These are phyloP conservation scores for Asarcornis scutulata DNA, from an alignment of 2,113 vertebrate species.

Conservation along the genomic window DNA sequence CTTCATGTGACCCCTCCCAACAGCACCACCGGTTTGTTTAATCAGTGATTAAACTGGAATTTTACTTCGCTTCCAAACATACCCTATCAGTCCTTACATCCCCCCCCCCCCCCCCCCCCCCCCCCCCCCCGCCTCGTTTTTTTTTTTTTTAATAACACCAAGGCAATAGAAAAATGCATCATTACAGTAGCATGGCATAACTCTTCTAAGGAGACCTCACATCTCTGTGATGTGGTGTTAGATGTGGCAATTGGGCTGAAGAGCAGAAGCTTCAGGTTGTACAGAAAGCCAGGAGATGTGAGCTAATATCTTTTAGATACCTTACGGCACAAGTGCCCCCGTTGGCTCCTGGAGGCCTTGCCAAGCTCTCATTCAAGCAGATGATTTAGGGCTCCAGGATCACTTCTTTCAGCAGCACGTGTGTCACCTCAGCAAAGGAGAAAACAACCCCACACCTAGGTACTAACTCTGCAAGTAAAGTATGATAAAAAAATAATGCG, in stretches of 20 bases:
- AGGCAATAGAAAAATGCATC: background rate
- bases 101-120: too few relatives aligned
- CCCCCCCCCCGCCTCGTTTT: background rate
- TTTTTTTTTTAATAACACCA: background rate
- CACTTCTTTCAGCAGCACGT: background rate
- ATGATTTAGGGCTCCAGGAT: background rate
- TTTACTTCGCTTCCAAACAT: slow-evolving; percentile 27
- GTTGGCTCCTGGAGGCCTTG: background rate
- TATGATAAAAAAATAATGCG: background rate
- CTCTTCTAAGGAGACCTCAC: background rate
- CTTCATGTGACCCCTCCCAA: slow-evolving; percentile 6
- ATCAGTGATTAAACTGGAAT: slow-evolving; percentile 59
- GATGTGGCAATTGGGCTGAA: background rate
- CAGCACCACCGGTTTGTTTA: slow-evolving; percentile 41
- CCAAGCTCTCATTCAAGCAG: background rate
- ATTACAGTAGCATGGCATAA: rapidly evolving
- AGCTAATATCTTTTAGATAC: too few relatives aligned
- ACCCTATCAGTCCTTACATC: background rate
- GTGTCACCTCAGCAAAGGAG: background rate
- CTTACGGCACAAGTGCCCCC: background rate
- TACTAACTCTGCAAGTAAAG: background rate
- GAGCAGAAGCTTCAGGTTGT: background rate
- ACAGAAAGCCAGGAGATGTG: rapidly evolving
- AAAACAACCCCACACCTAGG: background rate
- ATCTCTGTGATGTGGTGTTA: background rate